Evolutionary conservation across 2,797 vertebrate genomes (phyloP).

Genomic region (Schizopygopsis malacanthus): DNA sequence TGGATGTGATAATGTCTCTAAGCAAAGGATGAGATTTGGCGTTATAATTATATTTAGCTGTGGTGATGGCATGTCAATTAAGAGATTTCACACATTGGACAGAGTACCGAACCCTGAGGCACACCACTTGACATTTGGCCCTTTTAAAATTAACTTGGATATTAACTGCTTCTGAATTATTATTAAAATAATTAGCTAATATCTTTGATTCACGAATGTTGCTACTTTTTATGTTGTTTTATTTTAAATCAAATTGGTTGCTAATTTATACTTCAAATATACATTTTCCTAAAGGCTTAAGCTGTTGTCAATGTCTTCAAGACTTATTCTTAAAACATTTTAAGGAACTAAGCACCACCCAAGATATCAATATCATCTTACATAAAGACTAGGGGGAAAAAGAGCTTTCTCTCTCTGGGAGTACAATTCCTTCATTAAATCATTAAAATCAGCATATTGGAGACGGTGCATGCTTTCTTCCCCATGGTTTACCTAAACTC

Average conservation of each 20-base stretch:
- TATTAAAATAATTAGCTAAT: neutral
- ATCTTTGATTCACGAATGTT: neutral
- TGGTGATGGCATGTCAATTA: neutral
- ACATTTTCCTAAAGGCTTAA: neutral
- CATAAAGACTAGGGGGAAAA: constrained; percentile 20
- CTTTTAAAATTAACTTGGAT: neutral
- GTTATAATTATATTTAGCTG: neutral
- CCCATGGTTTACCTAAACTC: neutral
- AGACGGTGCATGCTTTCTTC: neutral
- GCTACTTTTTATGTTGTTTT: neutral
- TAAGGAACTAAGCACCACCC: constrained; percentile 23
- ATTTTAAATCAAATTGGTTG: neutral
- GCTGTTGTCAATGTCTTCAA: neutral
- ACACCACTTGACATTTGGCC: constrained; percentile 4
- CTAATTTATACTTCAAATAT: neutral
- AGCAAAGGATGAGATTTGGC: neutral
- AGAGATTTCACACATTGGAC: neutral
- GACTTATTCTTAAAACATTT: constrained; percentile 26
- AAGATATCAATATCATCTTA: constrained; percentile 35
- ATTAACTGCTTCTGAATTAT: neutral
- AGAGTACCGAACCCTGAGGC: constrained; percentile 11
- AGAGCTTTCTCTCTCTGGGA: neutral
- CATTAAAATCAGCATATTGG: constrained; percentile 42
- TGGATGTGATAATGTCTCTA: neutral
- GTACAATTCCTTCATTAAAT: constrained; percentile 21